Conservation (phyloP, 92 coral and sea anemone genomes). For the Zoanthus gigantus region DNA sequence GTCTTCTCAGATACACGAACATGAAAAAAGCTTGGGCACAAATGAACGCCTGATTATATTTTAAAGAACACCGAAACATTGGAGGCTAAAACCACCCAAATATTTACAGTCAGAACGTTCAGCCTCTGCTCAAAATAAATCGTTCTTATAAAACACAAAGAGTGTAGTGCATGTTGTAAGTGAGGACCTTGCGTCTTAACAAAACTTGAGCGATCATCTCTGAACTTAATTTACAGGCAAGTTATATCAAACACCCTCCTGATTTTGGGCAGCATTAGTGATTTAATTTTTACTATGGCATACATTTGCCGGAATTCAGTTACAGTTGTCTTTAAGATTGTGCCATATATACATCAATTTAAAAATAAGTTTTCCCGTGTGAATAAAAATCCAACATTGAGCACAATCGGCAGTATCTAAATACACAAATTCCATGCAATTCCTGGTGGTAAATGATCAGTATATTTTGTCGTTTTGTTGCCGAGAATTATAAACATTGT, state of each 20-base stretch:
- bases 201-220: no score
- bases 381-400: not conserved
- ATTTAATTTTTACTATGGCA: not conserved
- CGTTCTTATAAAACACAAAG: no score
- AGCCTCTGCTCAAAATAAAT: no score
- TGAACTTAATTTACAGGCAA: no score
- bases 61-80: no score
- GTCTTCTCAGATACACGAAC: no score
- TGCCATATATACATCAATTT: not conserved
- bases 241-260: not conserved
- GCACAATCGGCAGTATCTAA: not conserved
- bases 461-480: not conserved
- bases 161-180: no score
- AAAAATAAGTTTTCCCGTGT: constrained; percentile 35
- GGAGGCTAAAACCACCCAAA: no score
- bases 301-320: not conserved
- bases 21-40: no score
- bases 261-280: not conserved
- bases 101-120: no score
- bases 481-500: not conserved
- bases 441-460: not conserved
- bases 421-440: constrained; percentile 30
- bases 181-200: no score
- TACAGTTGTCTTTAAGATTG: not conserved
- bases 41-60: no score